These are phyloP conservation scores for Atrina japonica DNA, from an alignment of 2,888 invertebrate genomes.

Conservation along the genomic window DNA sequence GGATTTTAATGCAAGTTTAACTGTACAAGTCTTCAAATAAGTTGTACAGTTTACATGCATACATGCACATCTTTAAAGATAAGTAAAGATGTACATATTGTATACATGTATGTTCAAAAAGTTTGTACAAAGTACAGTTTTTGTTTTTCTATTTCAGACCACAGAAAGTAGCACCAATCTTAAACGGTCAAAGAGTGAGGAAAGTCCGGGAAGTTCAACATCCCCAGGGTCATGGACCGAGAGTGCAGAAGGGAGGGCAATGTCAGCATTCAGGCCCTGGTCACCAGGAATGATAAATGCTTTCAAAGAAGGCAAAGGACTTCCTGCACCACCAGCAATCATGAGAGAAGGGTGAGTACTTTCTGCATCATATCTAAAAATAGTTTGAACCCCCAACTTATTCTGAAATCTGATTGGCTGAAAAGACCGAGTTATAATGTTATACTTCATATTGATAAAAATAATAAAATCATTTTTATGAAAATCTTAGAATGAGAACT, in stretches of 20 bases:
- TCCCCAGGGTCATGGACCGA: constrained; percentile 41
- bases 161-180: constrained; percentile 42
- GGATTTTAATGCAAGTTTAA: too few relatives aligned
- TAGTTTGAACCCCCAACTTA: too few relatives aligned
- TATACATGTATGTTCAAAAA: too few relatives aligned
- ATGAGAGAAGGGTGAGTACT: constrained; percentile 73
- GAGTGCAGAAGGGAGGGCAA: constrained; percentile 44
- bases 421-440: too few relatives aligned
- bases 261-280: constrained; percentile 74
- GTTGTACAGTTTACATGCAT: too few relatives aligned
- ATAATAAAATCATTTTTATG: too few relatives aligned
- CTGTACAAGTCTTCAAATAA: too few relatives aligned
- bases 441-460: too few relatives aligned
- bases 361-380: not conserved
- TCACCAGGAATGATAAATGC: constrained; percentile 62
- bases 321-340: constrained; percentile 67
- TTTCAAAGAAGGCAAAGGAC: constrained; percentile 69
- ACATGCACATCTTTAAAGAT: too few relatives aligned
- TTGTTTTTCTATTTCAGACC: constrained; percentile 40
- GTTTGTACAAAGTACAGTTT: constrained; percentile 12
- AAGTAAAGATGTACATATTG: too few relatives aligned
- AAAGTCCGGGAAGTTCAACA: constrained; percentile 37
- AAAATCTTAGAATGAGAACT: too few relatives aligned
- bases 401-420: too few relatives aligned
- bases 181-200: constrained; percentile 65